Base-by-base conservation (phyloP, 2,797 vertebrate species). In the Betta splendens region DNA sequence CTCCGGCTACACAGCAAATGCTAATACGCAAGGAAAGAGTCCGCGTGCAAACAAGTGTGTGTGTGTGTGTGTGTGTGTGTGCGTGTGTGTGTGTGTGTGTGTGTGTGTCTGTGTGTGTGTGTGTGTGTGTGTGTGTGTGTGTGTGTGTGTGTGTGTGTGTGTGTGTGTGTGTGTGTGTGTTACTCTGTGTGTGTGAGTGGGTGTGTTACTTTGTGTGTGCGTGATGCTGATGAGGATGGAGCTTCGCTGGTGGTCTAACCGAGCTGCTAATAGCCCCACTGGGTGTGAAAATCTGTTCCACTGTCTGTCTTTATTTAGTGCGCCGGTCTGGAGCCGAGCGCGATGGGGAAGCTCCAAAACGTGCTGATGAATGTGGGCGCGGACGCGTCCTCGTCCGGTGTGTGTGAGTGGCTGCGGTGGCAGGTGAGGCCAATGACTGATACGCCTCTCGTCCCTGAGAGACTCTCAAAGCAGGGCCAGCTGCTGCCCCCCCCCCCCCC, bases 251-350 rank as follows among this genome's bases (percentile, higher is more conserved):
- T 84, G 84, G 84, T 85, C 84, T 81, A 78, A 77, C 85, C 37
- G 80, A 80, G 85, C 77, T 47, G 80, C 84, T 86, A 86, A 89
- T 86, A 77, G 77, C 80, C 87, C 87, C 75, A 43, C 77, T 83
- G 83, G 67, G 81, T 77, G 74, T 77, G 68, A 71, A 85, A 89
- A 85, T 85, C 81, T 89, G 84, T 83, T 89, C 77, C 31, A 77
- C 83, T 84, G 85, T 87, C 81, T 85, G 78, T 81, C 83, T 85
- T 89, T 85, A 86, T 90, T 86, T 85, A 89, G 82, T 75, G 64
- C 73, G 67, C 52, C 72, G 72, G 69, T 76, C 67, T 77, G 64
- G 59, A 40, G 52, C 49, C 20, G 40, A 12, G 54, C 37, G 38
- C 2, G 26, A 59, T 62, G 35, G 45, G 59, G 36, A n/a, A 28